phyloP scores from a whole-genome alignment of 2,113 vertebrate genomes.

The Psittacara wagleri region DNA sequence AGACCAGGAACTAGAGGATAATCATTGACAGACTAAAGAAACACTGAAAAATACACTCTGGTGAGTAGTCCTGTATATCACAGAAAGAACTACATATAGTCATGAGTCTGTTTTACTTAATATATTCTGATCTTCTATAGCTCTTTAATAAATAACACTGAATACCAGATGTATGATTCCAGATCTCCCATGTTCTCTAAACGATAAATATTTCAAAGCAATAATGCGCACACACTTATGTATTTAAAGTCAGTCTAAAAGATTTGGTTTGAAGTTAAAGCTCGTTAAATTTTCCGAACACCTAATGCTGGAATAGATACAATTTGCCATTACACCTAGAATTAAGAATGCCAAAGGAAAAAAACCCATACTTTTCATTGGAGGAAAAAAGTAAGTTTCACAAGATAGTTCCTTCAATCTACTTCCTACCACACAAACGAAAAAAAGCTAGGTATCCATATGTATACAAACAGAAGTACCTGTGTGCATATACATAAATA shows the following conservation, averaged over 20 bases:
- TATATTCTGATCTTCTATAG: not conserved
- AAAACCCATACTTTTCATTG: not conserved
- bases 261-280: not conserved
- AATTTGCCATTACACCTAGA: not conserved
- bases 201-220: not conserved
- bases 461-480: not conserved
- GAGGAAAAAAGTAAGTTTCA: not conserved
- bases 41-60: not conserved
- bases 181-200: not conserved
- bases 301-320: not conserved
- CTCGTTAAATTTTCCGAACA: not conserved
- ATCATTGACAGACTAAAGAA: not conserved
- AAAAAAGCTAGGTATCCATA: not conserved
- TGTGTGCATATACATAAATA: not conserved
- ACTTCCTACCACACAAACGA: not conserved
- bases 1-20: not conserved
- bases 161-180: not conserved
- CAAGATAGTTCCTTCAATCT: not conserved
- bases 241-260: not conserved
- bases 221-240: not conserved
- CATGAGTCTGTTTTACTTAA: not conserved
- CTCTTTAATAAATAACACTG: not conserved
- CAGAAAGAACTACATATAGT: not conserved
- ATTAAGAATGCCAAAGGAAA: not conserved
- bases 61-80: not conserved